Base-by-base conservation (phyloP, 2,888 invertebrate genomes). In the Acronicta leporina region DNA sequence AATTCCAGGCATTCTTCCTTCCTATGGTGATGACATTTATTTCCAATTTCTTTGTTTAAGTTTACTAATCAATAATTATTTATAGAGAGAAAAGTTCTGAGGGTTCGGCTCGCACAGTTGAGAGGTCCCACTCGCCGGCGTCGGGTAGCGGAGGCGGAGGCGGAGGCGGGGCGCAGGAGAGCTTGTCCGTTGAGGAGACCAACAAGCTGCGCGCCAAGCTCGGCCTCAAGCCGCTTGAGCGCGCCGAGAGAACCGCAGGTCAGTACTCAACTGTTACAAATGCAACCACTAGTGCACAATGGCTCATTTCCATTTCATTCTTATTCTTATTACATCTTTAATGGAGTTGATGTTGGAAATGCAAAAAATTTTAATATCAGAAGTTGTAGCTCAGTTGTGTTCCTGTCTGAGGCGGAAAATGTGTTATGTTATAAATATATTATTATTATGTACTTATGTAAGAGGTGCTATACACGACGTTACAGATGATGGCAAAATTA, bases 121-220 rank as follows among this genome's bases (percentile, higher is more conserved):
- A 73, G 54, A 69, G 59, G 14, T 80, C 80, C 42, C 80, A 87
- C 46, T 87, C 88, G 10, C 82, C 88, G 41, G 86, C 88, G 27
- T 63, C 77, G 2, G 54, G 61, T n/a, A 66, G 77, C 3, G 73
- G 90, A 82, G 68, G 89, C 84, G 33, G 33, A 5, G 54, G 78
- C 14, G 65, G 78, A 2, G 73, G 90, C 82, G 68, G 89, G 83
- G 84, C 95, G 89, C 81, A 96, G 95, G 79, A 90, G 70, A 90
- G 89, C 71, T 92, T 98, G 15, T 98, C 98, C 0, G 95, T 98
- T 48, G 96, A 97, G 53, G 98, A 97, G 79, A 98, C 98, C 6
- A 99, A 99, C 90, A 97, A 97, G 74, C 92, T 99, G 11, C 95
- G 99, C 80, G 98, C 98, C 1, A 98, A 99, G 87, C 95, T 99